Evolutionary conservation across 2,113 vertebrate species (phyloP), one percentile per base, ranked within the genome.

Genomic region (Odocoileus hemionus): DNA sequence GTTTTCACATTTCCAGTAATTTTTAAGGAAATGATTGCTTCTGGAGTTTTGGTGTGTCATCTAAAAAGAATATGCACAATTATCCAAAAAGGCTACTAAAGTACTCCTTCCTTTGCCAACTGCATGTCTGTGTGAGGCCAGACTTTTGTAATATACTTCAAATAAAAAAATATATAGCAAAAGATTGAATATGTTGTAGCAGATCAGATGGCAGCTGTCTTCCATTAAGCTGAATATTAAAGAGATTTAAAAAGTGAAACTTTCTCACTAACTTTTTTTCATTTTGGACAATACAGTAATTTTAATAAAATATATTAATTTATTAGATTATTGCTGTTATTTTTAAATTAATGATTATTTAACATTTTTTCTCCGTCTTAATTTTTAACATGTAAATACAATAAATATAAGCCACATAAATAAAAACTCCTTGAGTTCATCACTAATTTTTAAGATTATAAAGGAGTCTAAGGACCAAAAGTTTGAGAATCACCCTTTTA

Each of bases 1-100:
- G 1, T 96, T 95, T 96, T 57, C 86, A 28, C n/a, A 94, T 93
- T 94, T 92, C 39, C 39, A 70, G 3, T 88, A 67, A 96, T 25
- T 60, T 93, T 83, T 91, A 94, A 84, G n/a, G 92, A 94, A 79
- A 14, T 50, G 88, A 30, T 43, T 54, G 33, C 36, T 92, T 96
- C 80, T 79, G 64, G 57, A 91, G 36, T 94, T 93, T 97, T 91
- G 76, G 12, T 85, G 5, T 33, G 25, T 74, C 58, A 84, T 39
- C 91, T 36, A 28, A 36, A 70, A 85, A 19, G 2, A 86, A 86
- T 91, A 86, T 55, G 25, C 54, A 76, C 3, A 78, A 6, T 89
- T 95, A 47, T 43, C n/a, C n/a, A 36, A 82, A 96, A 96, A 87
- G 45, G 0, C 55, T 95, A 16, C 23, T 84, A 54, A 96, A 91